These are phyloP conservation scores for Anguilla anguilla DNA, from an alignment of 2,797 vertebrate species.

Conservation along the genomic window DNA sequence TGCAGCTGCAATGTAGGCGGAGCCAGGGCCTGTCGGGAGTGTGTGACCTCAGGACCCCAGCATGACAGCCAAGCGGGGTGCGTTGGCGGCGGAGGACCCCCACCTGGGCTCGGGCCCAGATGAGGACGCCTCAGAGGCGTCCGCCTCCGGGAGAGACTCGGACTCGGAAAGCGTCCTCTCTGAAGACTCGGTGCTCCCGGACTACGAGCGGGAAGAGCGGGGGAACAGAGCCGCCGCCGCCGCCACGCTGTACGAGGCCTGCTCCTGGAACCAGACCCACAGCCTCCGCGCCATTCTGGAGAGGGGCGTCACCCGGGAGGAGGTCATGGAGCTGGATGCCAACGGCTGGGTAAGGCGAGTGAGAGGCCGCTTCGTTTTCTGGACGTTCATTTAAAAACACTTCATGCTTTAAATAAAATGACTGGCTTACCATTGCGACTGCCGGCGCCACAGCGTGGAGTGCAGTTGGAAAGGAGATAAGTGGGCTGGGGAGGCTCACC, in stretches of 20 bases:
- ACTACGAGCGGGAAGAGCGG: conserved; percentile 47
- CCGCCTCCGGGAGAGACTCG: conserved; percentile 42
- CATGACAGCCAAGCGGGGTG: conserved; percentile 62
- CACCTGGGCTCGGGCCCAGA: conserved; percentile 63
- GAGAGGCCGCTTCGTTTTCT: not conserved
- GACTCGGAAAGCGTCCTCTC: conserved; percentile 74
- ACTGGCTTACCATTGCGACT: not conserved
- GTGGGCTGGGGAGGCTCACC: not conserved
- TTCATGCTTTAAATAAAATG: not conserved
- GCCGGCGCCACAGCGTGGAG: not conserved
- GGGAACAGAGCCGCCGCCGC: not conserved
- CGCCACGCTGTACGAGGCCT: conserved; percentile 75
- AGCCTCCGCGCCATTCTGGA: conserved; percentile 71
- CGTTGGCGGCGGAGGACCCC: conserved; percentile 57
- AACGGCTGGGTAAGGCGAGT: conserved; percentile 79
- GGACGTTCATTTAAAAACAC: not conserved
- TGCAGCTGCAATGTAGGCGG: conserved; percentile 47
- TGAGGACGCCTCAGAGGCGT: conserved; percentile 46
- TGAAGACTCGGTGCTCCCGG: conserved; percentile 74
- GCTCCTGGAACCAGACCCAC: conserved; percentile 67
- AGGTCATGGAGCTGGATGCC: conserved; percentile 78
- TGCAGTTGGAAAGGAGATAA: not conserved
- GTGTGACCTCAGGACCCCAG: conserved; percentile 54
- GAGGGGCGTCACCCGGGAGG: conserved; percentile 71
- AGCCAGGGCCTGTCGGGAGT: conserved; percentile 36